Percentiles rank a stretch among this genome's conserved stretches.
These are phyloP conservation scores for Upupa epops DNA, from an alignment of 2,113 vertebrate genomes.

Conservation along the genomic window DNA sequence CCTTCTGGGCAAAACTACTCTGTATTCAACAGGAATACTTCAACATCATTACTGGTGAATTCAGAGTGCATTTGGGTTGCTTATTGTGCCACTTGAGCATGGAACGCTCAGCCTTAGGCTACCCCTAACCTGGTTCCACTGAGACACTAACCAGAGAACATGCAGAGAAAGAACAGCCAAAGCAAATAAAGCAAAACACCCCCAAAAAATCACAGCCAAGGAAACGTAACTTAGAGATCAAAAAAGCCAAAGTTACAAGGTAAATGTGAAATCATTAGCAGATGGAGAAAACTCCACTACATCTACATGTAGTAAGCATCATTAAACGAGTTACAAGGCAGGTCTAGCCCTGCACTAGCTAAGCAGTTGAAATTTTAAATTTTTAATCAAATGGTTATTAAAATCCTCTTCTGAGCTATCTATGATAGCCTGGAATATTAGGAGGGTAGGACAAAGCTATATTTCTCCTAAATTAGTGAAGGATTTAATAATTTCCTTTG, in stretches of 20 bases:
- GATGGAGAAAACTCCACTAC: constrained; percentile 3
- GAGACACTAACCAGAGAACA: background rate
- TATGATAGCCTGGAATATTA: constrained; percentile 4
- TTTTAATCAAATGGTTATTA: constrained; percentile 17
- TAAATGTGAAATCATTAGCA: constrained; percentile 36
- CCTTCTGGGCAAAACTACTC: background rate
- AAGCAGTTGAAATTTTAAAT: background rate
- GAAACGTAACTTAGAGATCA: background rate
- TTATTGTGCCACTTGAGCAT: background rate
- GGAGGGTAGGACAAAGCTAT: background rate
- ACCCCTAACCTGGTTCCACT: background rate
- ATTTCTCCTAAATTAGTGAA: constrained; percentile 31
- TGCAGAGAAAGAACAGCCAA: background rate
- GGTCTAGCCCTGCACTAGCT: background rate
- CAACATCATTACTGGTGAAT: background rate
- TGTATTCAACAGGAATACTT: background rate
- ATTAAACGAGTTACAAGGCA: constrained; percentile 35
- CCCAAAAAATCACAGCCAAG: background rate
- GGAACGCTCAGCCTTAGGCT: background rate
- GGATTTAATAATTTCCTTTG: constrained; percentile 11
- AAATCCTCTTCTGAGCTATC: constrained; percentile 11
- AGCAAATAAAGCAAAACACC: background rate
- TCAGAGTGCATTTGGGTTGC: background rate
- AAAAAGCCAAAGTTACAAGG: background rate
- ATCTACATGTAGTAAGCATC: constrained; percentile 12